Evolutionary conservation across 2,797 vertebrate species (phyloP).

Genomic region (Bradypodion ventrale): DNA sequence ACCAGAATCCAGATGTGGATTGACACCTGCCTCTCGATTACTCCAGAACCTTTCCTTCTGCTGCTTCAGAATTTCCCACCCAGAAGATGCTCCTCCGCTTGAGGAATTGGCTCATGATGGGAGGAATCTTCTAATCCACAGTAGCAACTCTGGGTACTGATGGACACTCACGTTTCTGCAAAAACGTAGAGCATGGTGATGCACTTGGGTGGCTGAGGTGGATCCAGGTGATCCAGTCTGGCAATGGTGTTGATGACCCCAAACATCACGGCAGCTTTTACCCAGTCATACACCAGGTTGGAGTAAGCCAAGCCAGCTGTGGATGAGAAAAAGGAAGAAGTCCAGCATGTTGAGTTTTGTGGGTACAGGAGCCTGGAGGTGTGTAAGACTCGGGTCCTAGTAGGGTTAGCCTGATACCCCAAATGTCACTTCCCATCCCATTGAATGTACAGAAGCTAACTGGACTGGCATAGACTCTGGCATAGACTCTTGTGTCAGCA

Average conservation of each 20-base stretch:
- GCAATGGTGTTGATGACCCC: conserved; percentile 90
- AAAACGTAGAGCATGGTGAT: conserved; percentile 97
- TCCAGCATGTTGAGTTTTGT: too few relatives aligned
- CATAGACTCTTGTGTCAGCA: too few relatives aligned
- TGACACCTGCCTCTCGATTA: too few relatives aligned
- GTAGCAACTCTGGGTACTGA: fast-evolving
- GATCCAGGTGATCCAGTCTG: conserved; percentile 91
- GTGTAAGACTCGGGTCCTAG: too few relatives aligned
- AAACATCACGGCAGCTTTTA: conserved; percentile 95
- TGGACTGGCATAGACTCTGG: too few relatives aligned
- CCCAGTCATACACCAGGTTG: conserved; percentile 96
- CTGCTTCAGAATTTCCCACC: background rate
- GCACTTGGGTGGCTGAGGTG: conserved; percentile 93
- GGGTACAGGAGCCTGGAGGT: too few relatives aligned
- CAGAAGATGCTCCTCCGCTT: background rate
- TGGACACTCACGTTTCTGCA: conserved; percentile 88
- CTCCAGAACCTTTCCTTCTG: background rate
- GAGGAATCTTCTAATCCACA: background rate
- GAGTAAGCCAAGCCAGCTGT: conserved; percentile 92
- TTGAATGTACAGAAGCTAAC: too few relatives aligned
- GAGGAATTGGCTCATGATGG: background rate
- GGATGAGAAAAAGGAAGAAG: background rate
- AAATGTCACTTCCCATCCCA: too few relatives aligned
- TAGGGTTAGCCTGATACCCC: too few relatives aligned
- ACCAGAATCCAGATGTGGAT: too few relatives aligned